A percentile compares a stretch with the other conserved stretches of the same genome.
These are phyloP conservation scores for Heliconius hortense DNA, from an alignment of 2,888 invertebrate species.

Conservation along the genomic window DNA sequence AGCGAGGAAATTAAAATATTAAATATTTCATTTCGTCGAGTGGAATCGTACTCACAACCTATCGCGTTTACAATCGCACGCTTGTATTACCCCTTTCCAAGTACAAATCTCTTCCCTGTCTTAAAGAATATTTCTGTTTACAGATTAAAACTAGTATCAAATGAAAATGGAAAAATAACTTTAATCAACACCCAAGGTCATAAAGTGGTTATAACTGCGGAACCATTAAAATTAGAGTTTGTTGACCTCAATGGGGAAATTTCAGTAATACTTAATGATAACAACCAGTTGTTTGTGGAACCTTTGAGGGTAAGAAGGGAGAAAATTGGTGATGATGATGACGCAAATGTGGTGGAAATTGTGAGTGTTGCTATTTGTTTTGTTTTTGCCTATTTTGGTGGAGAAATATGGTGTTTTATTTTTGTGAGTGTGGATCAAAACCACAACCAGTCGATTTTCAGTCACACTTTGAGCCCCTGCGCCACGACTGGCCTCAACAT, in stretches of 20 bases:
- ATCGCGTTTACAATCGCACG: too few species aligned
- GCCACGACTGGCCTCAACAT: too few species aligned
- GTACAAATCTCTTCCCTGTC: too few species aligned
- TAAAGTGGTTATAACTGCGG: constrained; percentile 83
- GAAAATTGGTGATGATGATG: constrained; percentile 65
- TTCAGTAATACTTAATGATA: constrained; percentile 91
- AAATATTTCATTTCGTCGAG: too few species aligned
- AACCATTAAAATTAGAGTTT: constrained; percentile 94
- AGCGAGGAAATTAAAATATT: too few species aligned
- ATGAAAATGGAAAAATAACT: constrained; percentile 60
- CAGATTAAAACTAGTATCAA: constrained; percentile 66
- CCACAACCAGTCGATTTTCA: too few species aligned
- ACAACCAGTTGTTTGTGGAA: constrained; percentile 95
- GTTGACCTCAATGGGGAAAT: constrained; percentile 85
- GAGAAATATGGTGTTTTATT: background rate
- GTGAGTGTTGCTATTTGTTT: constrained; percentile 55
- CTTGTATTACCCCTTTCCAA: too few species aligned
- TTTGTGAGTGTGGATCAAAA: too few species aligned
- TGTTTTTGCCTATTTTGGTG: background rate
- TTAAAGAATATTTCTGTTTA: constrained; percentile 38
- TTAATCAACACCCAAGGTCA: constrained; percentile 67
- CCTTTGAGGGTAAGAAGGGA: constrained; percentile 88
- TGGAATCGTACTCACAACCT: too few species aligned
- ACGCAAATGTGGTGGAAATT: constrained; percentile 52
- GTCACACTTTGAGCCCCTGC: too few species aligned